phyloP scores from a whole-genome alignment of 2,888 invertebrate species.

The Octodonta nipae region DNA sequence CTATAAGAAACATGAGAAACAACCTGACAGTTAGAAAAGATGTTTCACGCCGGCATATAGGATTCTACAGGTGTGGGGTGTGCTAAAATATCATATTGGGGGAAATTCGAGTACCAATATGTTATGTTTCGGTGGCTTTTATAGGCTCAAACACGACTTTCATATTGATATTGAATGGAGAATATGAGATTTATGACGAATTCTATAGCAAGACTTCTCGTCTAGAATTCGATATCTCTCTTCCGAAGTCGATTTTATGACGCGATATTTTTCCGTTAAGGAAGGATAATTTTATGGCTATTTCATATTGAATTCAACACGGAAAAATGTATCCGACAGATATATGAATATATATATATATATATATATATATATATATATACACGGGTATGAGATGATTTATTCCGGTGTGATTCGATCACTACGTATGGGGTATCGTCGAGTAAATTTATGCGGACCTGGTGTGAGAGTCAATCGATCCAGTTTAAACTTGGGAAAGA shows the following conservation, averaged over 20 bases:
- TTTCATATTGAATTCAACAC: no score
- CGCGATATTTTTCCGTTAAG: not conserved
- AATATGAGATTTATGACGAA: conserved; percentile 24
- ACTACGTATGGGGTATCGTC: no score
- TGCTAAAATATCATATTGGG: conserved; percentile 34
- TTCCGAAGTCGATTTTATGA: conserved; percentile 1
- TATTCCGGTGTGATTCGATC: no score
- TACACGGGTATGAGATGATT: no score
- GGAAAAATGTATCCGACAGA: no score
- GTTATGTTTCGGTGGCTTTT: conserved; percentile 30
- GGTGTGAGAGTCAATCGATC: no score
- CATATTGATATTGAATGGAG: conserved; percentile 29
- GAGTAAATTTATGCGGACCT: no score
- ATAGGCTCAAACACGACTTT: conserved; percentile 29
- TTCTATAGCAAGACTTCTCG: conserved; percentile 5
- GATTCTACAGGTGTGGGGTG: conserved; percentile 33
- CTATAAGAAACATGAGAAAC: conserved; percentile 4
- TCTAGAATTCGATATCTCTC: conserved; percentile 3
- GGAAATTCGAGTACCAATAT: conserved; percentile 30
- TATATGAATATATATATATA: no score
- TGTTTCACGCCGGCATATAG: conserved; percentile 20
- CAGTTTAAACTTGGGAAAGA: no score
- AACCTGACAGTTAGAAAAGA: conserved; percentile 9
- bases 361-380: no score
- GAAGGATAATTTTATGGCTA: conserved; percentile 1